phyloP scores from a whole-genome alignment of 2,797 vertebrate species.

The Pseudocheirus occidentalis region DNA sequence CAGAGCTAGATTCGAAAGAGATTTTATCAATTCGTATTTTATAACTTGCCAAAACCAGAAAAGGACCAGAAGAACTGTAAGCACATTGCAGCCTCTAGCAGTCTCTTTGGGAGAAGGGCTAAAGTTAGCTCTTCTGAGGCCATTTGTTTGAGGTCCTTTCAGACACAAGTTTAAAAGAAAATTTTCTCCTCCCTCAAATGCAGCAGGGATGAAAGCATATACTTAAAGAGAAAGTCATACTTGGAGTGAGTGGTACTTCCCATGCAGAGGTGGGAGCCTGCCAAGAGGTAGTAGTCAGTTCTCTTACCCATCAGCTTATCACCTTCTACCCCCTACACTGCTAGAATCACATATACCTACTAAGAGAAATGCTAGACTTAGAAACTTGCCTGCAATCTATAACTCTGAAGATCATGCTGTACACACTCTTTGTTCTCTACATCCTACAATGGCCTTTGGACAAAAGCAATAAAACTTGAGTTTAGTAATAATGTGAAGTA shows the following conservation, averaged over 20 bases:
- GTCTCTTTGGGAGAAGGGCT: background rate
- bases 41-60: background rate
- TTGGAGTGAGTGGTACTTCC: background rate
- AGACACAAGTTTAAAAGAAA: background rate
- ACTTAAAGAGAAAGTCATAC: background rate
- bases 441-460: slow-evolving; percentile 22
- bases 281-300: background rate
- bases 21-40: background rate
- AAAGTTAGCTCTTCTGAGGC: background rate
- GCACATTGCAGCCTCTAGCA: background rate
- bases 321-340: background rate
- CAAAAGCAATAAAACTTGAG: slow-evolving; percentile 15
- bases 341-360: background rate
- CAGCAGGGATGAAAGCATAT: background rate
- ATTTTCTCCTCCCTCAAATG: background rate
- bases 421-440: background rate
- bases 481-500: background rate
- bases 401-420: background rate
- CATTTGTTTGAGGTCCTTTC: background rate
- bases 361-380: background rate
- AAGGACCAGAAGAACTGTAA: background rate
- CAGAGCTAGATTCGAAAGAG: background rate
- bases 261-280: background rate
- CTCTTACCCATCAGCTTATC: background rate
- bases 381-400: slow-evolving; percentile 5